These are phyloP conservation scores for Graphium colonna DNA, from an alignment of 2,888 invertebrate species.

Conservation along the genomic window DNA sequence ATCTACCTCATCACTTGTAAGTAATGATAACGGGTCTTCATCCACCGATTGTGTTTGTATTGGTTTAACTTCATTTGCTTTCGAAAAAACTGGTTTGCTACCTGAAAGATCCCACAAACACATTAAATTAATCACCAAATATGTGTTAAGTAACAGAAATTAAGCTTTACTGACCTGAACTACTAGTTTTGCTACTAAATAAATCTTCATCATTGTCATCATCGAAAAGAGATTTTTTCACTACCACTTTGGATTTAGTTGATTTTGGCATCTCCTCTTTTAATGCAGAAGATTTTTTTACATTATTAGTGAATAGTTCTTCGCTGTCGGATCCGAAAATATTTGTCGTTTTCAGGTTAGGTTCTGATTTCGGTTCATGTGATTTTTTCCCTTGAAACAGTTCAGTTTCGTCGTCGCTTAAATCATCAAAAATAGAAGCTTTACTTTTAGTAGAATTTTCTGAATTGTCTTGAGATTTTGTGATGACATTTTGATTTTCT, in stretches of 20 bases:
- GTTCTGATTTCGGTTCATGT: neutral
- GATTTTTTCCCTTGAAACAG: constrained; percentile 46
- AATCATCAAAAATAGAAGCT: constrained; percentile 50
- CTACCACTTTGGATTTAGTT: constrained; percentile 27
- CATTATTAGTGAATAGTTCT: constrained; percentile 48
- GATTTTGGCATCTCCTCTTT: constrained; percentile 22
- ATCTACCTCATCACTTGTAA: constrained; percentile 45
- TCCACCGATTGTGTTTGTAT: constrained; percentile 46
- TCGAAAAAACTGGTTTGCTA: constrained; percentile 25
- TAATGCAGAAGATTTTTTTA: constrained; percentile 25
- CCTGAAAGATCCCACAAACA: no score
- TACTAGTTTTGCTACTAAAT: constrained; percentile 47
- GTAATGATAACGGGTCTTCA: constrained; percentile 54
- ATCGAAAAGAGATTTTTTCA: constrained; percentile 53
- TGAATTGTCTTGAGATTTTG: constrained; percentile 10
- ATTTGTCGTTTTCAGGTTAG: constrained; percentile 27
- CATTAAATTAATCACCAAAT: no score
- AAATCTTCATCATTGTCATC: constrained; percentile 62
- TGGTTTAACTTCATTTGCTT: constrained; percentile 31
- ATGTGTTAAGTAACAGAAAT: neutral
- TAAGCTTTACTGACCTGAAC: constrained; percentile 37
- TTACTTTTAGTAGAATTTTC: constrained; percentile 25
- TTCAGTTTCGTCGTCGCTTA: constrained; percentile 55
- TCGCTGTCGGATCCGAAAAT: constrained; percentile 63
- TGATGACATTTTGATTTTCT: constrained; percentile 10